phyloP scores from a whole-genome alignment of 1,140 invertebrate species.

The Hylaeus volcanicus region DNA sequence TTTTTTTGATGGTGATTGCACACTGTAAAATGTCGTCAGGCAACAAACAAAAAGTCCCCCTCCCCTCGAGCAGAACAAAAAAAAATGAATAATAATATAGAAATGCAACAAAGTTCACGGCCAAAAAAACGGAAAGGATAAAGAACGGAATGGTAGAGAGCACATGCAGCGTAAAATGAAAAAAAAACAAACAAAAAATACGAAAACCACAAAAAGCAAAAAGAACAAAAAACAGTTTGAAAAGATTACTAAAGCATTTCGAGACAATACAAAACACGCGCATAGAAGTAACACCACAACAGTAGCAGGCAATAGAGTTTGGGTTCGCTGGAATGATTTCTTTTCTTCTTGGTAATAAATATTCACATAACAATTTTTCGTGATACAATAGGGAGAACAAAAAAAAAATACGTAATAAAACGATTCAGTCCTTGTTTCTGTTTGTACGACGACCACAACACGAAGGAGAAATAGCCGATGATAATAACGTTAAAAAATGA shows the following conservation, averaged over 20 bases:
- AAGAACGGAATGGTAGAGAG: slow-evolving; percentile 25
- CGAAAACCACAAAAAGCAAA: not conserved
- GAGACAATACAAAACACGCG: slow-evolving; percentile 38
- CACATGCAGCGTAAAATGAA: slow-evolving; percentile 27
- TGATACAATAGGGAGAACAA: not conserved
- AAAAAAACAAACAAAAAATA: not conserved
- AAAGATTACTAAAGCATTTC: slow-evolving; percentile 2
- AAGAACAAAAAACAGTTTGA: not conserved
- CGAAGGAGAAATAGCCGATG: slow-evolving; percentile 50
- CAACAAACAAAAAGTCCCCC: slow-evolving; percentile 72
- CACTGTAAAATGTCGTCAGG: slow-evolving; percentile 75
- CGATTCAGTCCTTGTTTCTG: slow-evolving; percentile 58
- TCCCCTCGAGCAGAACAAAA: slow-evolving; percentile 63
- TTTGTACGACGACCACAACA: slow-evolving; percentile 55
- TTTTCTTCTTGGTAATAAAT: slow-evolving; percentile 50
- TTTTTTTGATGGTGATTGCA: slow-evolving; percentile 76
- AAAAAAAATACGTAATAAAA: not conserved
- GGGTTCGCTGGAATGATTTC: slow-evolving; percentile 37
- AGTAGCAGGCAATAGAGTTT: slow-evolving; percentile 59
- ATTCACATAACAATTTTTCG: slow-evolving; percentile 20
- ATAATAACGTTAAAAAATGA: slow-evolving; percentile 4
- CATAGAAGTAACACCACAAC: slow-evolving; percentile 29
- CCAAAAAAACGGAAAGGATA: slow-evolving; percentile 18
- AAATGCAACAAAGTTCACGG: slow-evolving; percentile 23
- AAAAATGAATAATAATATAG: slow-evolving; percentile 14